Conservation (phyloP, 2,797 vertebrate species). For the Phrynocephalus forsythii region DNA sequence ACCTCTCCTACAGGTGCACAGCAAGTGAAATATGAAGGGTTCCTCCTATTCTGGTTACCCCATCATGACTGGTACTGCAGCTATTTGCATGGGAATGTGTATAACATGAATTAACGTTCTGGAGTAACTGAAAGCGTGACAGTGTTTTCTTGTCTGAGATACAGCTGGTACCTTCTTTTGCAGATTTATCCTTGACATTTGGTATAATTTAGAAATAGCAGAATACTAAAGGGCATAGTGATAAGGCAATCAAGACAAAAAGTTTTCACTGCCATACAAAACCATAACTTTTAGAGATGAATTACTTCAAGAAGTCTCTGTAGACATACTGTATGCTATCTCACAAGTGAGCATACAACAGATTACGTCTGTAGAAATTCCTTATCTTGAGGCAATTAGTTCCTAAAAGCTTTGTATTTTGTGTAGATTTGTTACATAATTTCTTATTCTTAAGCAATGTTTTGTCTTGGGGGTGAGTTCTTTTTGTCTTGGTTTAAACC, state of each 20-base stretch:
- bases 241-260: not conserved
- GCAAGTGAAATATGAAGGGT: not conserved
- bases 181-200: conserved; percentile 18
- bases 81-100: not conserved
- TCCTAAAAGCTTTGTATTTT: too few species aligned
- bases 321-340: too few species aligned
- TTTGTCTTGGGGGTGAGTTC: conserved; percentile 11
- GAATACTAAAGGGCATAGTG: not conserved
- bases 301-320: too few species aligned
- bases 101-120: not conserved
- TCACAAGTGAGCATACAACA: too few species aligned
- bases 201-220: fast-evolving
- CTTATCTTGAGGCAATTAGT: too few species aligned
- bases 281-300: too few species aligned
- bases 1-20: not conserved
- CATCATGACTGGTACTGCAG: not conserved
- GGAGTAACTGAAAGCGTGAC: not conserved
- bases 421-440: too few species aligned
- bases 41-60: not conserved
- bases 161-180: conserved; percentile 32
- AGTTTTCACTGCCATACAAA: too few species aligned
- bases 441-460: not conserved
- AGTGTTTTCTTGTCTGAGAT: conserved; percentile 31
- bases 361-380: too few species aligned
- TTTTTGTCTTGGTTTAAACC: conserved; percentile 8